These are phyloP conservation scores for Gila robusta DNA, from an alignment of 2,797 vertebrate genomes.

Conservation along the genomic window DNA sequence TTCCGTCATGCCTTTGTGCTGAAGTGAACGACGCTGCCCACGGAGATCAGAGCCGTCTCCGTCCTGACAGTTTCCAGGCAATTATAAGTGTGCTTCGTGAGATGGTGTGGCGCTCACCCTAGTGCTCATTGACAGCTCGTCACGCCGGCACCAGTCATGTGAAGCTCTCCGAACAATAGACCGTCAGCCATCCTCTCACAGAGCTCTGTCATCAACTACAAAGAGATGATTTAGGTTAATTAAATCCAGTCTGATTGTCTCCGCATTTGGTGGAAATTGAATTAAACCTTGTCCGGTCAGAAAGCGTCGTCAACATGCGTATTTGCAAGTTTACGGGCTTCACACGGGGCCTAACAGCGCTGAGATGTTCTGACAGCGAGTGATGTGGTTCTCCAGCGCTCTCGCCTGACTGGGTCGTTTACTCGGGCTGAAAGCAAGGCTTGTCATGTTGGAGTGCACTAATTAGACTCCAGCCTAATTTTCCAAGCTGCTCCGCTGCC, in stretches of 20 bases:
- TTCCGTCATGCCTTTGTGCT: neutral
- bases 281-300: slow-evolving; percentile 74
- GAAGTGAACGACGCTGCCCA: neutral
- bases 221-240: slow-evolving; percentile 82
- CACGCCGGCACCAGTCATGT: slow-evolving; percentile 68
- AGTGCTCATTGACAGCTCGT: slow-evolving; percentile 67
- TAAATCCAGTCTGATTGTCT: slow-evolving; percentile 80
- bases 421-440: slow-evolving; percentile 91
- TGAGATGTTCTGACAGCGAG: slow-evolving; percentile 47
- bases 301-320: slow-evolving; percentile 40
- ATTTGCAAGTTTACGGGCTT: neutral
- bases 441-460: slow-evolving; percentile 95
- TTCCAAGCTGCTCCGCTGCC: slow-evolving; percentile 93
- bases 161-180: slow-evolving; percentile 77
- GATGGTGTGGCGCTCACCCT: slow-evolving; percentile 64
- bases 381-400: slow-evolving; percentile 81
- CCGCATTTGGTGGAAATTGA: slow-evolving; percentile 77
- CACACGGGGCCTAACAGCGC: slow-evolving; percentile 21
- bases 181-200: slow-evolving; percentile 78
- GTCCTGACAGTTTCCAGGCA: slow-evolving; percentile 62
- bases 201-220: slow-evolving; percentile 80
- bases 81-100: slow-evolving; percentile 59
- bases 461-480: slow-evolving; percentile 98
- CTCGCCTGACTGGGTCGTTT: slow-evolving; percentile 91
- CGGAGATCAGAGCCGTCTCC: slow-evolving; percentile 13